phyloP scores from a whole-genome alignment of 1,140 invertebrate genomes.

The Leptestheria dahalacensis region DNA sequence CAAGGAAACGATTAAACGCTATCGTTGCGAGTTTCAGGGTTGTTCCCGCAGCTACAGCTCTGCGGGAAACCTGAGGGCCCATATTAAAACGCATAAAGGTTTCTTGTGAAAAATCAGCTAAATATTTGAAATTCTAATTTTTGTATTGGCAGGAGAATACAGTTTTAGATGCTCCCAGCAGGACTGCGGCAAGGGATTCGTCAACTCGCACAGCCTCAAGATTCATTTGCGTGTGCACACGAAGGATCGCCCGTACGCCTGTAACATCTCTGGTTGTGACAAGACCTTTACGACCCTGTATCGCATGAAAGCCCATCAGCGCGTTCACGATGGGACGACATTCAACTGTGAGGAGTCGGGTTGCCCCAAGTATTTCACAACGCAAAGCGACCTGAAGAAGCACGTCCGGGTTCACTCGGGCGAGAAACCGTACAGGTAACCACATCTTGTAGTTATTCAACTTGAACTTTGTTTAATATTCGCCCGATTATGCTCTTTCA shows the following conservation, averaged over 20 bases:
- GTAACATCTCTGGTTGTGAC: conserved; percentile 46
- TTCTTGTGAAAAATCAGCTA: conserved; percentile 34
- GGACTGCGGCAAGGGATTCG: conserved; percentile 79
- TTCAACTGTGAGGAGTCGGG: conserved; percentile 75
- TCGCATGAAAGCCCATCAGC: conserved; percentile 75
- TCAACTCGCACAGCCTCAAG: conserved; percentile 87
- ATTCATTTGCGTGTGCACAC: conserved; percentile 90
- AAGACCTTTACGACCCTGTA: conserved; percentile 91
- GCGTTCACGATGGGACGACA: conserved; percentile 85
- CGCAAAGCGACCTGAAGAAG: conserved; percentile 82
- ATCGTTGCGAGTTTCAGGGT: conserved; percentile 74
- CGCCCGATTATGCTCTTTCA: conserved; percentile 26
- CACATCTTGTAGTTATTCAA: conserved; percentile 19
- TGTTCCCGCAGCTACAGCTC: conserved; percentile 84
- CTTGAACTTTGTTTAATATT: neutral
- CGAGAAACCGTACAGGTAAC: conserved; percentile 78
- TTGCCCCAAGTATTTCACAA: conserved; percentile 85
- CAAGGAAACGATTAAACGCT: conserved; percentile 48
- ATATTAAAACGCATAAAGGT: conserved; percentile 93
- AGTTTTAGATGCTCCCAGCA: conserved; percentile 77
- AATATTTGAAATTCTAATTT: conserved; percentile 11
- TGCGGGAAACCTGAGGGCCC: conserved; percentile 81
- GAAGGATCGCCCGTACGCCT: conserved; percentile 49
- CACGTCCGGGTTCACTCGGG: conserved; percentile 81
- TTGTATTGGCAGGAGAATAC: conserved; percentile 63